Evolutionary conservation across 2,888 invertebrate genomes (phyloP), one percentile per base, ranked within the genome.

Genomic region (Protophormia terraenovae): DNA sequence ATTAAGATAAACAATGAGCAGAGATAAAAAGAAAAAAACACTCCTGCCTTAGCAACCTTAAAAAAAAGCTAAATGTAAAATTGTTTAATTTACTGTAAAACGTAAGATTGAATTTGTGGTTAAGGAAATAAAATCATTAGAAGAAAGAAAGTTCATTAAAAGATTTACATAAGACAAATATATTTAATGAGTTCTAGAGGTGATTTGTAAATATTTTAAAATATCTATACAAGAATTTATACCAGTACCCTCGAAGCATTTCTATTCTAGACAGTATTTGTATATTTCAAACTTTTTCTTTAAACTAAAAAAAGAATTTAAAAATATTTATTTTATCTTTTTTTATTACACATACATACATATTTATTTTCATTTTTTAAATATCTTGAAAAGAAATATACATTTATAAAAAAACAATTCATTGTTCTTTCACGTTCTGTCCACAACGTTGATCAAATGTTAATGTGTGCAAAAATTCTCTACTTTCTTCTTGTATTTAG

Each of bases 21-120:
- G 22, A 22, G 50, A 5, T 41, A 38, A 22, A 3, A 24, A 50
- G 38, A 38, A 22, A 50, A 38, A 38, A 38, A 4, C 14, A 14
- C 22, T 12, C 3, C 4, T 12, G 10, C 22, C 12, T n/a, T n/a
- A n/a, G 3, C 4, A 5, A 50, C 1, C 10, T 12, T 12, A 45
- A 2, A 12, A 5, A 45, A 16, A 50, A 55, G 16, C 12, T 53
- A 35, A 72, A 60, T 38, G 27, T 62, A 22, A 75, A 75, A 84
- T 71, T 79, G 79, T 69, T 79, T 71, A 84, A 84, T 79, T 79
- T 35, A 84, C 38, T 79, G 75, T 75, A 38, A 84, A 79, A 41
- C 60, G 38, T 19, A 45, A 78, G 78, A 75, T 58, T 79, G 69
- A 71, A 60, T 73, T 58, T 75, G 19, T 38, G 16, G 50, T 24